Evolutionary conservation across 2,888 invertebrate genomes (phyloP).

Genomic region (Euproctis similis): DNA sequence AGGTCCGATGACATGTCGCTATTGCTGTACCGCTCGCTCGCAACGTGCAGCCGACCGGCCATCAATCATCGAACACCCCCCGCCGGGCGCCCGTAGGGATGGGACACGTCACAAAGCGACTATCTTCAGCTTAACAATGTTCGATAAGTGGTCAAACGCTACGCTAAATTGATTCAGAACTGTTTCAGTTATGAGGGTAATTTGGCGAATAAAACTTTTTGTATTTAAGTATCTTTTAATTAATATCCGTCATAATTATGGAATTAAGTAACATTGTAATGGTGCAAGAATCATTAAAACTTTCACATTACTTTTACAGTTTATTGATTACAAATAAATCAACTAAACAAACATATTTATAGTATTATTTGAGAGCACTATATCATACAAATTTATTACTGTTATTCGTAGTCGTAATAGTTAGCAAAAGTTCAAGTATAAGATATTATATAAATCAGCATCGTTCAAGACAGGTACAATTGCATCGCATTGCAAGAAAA

Average conservation of each 20-base stretch:
- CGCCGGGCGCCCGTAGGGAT: conserved; percentile 65
- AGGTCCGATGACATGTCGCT: conserved; percentile 28
- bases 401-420: too few species aligned
- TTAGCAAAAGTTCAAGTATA: neutral
- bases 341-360: too few species aligned
- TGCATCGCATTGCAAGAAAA: neutral
- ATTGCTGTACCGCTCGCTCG: conserved; percentile 36
- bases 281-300: too few species aligned
- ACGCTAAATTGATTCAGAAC: conserved; percentile 66
- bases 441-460: neutral
- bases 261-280: too few species aligned
- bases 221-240: too few species aligned
- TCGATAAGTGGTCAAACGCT: conserved; percentile 70
- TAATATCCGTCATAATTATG: too few species aligned
- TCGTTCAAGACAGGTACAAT: too few species aligned
- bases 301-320: too few species aligned
- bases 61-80: conserved; percentile 73
- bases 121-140: conserved; percentile 56
- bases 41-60: conserved; percentile 58
- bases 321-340: too few species aligned
- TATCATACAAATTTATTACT: neutral
- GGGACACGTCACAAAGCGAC: conserved; percentile 64
- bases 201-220: too few species aligned
- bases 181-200: conserved; percentile 47
- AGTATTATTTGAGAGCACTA: neutral